These are phyloP conservation scores for Picathartes gymnocephalus DNA, from an alignment of 2,113 vertebrate species.

Conservation along the genomic window DNA sequence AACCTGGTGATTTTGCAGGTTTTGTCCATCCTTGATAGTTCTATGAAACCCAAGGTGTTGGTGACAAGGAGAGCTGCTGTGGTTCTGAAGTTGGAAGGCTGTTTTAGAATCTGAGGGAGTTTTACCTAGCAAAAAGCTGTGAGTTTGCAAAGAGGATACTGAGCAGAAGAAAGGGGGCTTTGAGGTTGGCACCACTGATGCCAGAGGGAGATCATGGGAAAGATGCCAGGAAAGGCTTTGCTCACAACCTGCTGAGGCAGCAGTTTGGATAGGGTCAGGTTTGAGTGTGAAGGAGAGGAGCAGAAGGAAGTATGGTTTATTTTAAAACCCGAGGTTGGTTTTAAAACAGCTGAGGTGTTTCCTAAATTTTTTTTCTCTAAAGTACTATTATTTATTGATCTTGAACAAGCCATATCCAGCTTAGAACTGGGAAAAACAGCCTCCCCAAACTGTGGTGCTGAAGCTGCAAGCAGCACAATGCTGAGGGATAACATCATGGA, in stretches of 20 bases:
- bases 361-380: too few relatives aligned
- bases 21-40: not conserved
- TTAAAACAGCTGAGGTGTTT: not conserved
- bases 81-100: not conserved
- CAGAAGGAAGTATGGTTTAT: too few relatives aligned
- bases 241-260: not conserved
- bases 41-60: rapidly evolving
- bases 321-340: too few relatives aligned
- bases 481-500: too few relatives aligned
- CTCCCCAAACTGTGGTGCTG: not conserved
- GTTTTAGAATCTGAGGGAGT: not conserved
- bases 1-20: not conserved
- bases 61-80: not conserved
- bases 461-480: not conserved
- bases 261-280: not conserved
- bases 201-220: not conserved
- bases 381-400: not conserved
- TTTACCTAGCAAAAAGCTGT: not conserved
- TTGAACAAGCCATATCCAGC: not conserved
- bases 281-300: not conserved
- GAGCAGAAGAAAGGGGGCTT: not conserved
- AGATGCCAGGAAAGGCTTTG: not conserved
- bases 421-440: not conserved
- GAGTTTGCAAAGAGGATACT: not conserved
- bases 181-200: not conserved